Evolutionary conservation across 2,113 vertebrate species (phyloP).

Genomic region (Mesembrinibis cayennensis): DNA sequence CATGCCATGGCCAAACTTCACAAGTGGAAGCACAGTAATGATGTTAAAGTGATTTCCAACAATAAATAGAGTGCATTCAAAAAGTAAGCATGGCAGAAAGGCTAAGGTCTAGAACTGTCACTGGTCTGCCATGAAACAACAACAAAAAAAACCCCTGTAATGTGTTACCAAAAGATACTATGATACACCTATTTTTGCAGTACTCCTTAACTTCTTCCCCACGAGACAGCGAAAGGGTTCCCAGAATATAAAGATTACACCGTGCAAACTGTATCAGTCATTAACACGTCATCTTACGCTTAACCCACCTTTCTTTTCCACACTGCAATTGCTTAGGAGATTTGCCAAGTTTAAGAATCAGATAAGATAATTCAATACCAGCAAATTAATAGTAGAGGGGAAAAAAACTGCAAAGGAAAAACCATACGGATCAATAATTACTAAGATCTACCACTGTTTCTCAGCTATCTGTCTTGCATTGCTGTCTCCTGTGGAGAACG

Average conservation of each 20-base stretch:
- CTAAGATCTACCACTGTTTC: background rate
- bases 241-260: conserved; percentile 2
- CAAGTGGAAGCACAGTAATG: background rate
- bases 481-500: background rate
- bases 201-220: background rate
- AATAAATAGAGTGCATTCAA: background rate
- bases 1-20: background rate
- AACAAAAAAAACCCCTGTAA: background rate
- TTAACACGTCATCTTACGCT: background rate
- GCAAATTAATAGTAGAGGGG: background rate
- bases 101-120: background rate
- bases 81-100: background rate
- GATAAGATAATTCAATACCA: background rate
- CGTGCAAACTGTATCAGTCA: background rate
- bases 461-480: background rate
- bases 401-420: background rate
- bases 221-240: background rate
- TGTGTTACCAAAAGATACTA: background rate
- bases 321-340: background rate
- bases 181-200: background rate
- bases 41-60: background rate
- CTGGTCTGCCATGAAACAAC: background rate
- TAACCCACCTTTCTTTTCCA: background rate
- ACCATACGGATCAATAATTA: background rate
- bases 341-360: conserved; percentile 14